phyloP scores from a whole-genome alignment of 2,113 vertebrate species.

The Calypte anna region DNA sequence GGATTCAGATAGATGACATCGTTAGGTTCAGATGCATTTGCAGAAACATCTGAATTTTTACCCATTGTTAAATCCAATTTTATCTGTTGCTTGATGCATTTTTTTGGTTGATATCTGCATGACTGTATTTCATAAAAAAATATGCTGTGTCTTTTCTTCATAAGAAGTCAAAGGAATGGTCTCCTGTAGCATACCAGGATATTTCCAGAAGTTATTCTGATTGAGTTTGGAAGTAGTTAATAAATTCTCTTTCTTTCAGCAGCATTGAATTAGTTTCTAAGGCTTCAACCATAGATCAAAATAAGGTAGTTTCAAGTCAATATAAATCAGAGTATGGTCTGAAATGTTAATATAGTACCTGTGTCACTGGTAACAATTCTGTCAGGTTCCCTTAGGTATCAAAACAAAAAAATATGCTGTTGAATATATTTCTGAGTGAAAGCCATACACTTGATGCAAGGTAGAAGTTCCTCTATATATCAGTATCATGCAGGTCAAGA shows the following conservation, averaged over 20 bases:
- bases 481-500: neutral
- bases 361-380: neutral
- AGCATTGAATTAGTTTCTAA: neutral
- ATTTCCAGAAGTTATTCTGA: neutral
- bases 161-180: neutral
- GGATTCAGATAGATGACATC: neutral
- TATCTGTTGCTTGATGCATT: neutral
- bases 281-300: conserved; percentile 44
- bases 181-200: neutral
- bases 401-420: neutral
- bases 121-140: neutral
- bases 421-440: neutral
- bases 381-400: conserved; percentile 10
- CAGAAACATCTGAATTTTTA: neutral
- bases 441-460: neutral
- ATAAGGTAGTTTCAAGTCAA: conserved; percentile 43
- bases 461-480: neutral
- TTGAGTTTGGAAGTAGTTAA: conserved; percentile 4
- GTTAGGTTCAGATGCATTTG: neutral
- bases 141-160: neutral
- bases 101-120: neutral
- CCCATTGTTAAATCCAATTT: neutral
- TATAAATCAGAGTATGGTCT: conserved; percentile 39
- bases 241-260: conserved; percentile 27
- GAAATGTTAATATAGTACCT: conserved; percentile 22